A percentile compares a stretch with the other conserved stretches of the same genome.
phyloP scores from a whole-genome alignment of 2,888 invertebrate genomes.

The Melieria picta region DNA sequence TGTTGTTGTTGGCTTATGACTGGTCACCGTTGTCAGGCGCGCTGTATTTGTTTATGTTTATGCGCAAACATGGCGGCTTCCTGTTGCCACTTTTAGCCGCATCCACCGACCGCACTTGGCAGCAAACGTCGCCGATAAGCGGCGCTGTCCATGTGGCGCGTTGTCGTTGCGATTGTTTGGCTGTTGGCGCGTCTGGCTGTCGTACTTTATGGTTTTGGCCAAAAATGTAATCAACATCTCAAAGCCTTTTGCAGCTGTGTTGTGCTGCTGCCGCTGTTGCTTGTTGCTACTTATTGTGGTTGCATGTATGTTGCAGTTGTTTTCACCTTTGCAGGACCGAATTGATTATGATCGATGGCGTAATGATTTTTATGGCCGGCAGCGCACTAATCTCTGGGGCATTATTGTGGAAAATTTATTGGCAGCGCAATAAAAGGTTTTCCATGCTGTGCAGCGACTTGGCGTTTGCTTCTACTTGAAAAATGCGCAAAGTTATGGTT shows the following conservation, averaged over 20 bases:
- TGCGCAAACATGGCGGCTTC: constrained; percentile 36
- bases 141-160: not conserved
- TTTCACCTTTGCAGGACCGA: not conserved
- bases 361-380: constrained; percentile 12
- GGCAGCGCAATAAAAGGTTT: too few species aligned
- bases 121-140: not conserved
- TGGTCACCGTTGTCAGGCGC: constrained; percentile 13
- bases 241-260: too few species aligned
- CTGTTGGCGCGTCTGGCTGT: too few species aligned
- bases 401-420: too few species aligned
- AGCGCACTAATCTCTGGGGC: too few species aligned
- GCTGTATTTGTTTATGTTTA: constrained; percentile 13
- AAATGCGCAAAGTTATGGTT: too few species aligned
- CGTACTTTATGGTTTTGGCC: constrained; percentile 6
- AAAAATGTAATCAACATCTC: constrained; percentile 5
- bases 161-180: too few species aligned
- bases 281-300: not conserved
- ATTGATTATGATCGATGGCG: constrained; percentile 20
- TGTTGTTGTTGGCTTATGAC: constrained; percentile 35
- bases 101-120: constrained; percentile 41
- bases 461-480: too few species aligned
- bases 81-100: constrained; percentile 41
- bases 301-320: not conserved
- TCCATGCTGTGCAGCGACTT: too few species aligned
- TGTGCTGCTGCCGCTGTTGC: not conserved